Percentiles rank a stretch among this genome's conserved stretches.
Evolutionary conservation across 2,888 invertebrate genomes (phyloP).

Genomic region (Melolontha melolontha): DNA sequence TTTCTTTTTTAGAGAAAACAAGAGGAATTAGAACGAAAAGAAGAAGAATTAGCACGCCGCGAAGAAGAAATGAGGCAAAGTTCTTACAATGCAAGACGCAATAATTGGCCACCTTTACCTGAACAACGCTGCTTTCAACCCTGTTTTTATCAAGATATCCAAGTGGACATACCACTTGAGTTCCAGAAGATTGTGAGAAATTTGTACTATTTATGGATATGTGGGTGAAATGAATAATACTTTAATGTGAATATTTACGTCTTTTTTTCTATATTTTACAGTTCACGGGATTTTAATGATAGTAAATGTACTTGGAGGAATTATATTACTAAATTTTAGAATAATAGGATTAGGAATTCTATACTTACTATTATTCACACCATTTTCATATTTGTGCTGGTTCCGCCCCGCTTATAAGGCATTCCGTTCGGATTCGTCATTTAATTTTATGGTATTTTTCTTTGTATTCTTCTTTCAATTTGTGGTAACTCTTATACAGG

Average conservation of each 20-base stretch:
- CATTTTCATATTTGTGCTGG: constrained; percentile 99
- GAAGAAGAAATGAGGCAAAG: constrained; percentile 85
- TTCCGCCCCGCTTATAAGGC: constrained; percentile 99
- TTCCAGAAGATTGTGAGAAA: constrained; percentile 97
- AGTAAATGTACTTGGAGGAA: constrained; percentile 87
- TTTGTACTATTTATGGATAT: constrained; percentile 96
- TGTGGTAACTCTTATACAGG: constrained; percentile 87
- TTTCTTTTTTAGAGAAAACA: constrained; percentile 80
- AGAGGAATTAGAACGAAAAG: constrained; percentile 92
- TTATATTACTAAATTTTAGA: constrained; percentile 79
- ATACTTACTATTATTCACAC: constrained; percentile 91
- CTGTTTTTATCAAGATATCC: constrained; percentile 99
- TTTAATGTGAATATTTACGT: not conserved
- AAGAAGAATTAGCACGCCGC: constrained; percentile 86
- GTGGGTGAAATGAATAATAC: constrained; percentile 73
- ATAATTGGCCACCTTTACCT: constrained; percentile 99
- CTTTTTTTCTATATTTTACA: constrained; percentile 67
- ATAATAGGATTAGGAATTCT: constrained; percentile 91
- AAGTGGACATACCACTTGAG: constrained; percentile 97
- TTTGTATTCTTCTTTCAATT: constrained; percentile 98
- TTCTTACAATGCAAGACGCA: constrained; percentile 76
- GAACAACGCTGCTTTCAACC: constrained; percentile 93
- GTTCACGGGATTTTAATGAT: constrained; percentile 90
- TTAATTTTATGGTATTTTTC: constrained; percentile 99
- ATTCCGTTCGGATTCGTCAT: constrained; percentile 98